Evolutionary conservation across 1,140 invertebrate genomes (phyloP), one percentile per base, ranked within the genome.

Genomic region (Aradophagus sp.): DNA sequence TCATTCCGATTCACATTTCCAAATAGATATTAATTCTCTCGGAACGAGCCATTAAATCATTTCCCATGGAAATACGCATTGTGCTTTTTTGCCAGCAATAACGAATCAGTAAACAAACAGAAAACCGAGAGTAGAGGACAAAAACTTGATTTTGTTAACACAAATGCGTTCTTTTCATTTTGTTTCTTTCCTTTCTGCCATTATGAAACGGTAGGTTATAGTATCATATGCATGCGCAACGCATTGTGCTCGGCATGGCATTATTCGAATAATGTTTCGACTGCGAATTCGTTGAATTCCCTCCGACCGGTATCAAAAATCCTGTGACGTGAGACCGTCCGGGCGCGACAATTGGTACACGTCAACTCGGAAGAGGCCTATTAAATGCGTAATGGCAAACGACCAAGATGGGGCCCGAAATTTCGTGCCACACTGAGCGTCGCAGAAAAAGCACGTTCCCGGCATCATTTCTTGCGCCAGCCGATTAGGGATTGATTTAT

Each of bases 401-500:
- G 11, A 15, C 20, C 11, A 34, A 29, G 29, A 29, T 10, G 62
- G 47, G 44, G 36, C 29, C 42, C 32, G 23, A 59, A 67, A 48
- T 53, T 67, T 48, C 35, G 15, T 36, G 15, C 52, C 44, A 58
- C 62, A 50, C 62, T 13, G 32, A 23, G 31, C 17, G 45, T 5
- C 15, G 31, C n/a, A 20, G 19, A 50, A 66, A 66, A 66, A 66
- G 5, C 7, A 5, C 62, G 44, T 66, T 66, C 50, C 27, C 23
- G 15, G 36, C 45, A 50, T 29, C 44, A 16, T 6, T 66, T 58
- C 38, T 58, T 58, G 7, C 26, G 7, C 23, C 27, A 14, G 7
- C 39, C 38, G 58, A 58, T 67, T 67, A 58, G 38, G 8, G 7
- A 5, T 47, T 67, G 53, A 67, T 67, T 67, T 67, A 58, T 52